Evolutionary conservation across 2,888 invertebrate species (phyloP), one percentile per base, ranked within the genome.

Genomic region (Chaetogeoica ovagalla): DNA sequence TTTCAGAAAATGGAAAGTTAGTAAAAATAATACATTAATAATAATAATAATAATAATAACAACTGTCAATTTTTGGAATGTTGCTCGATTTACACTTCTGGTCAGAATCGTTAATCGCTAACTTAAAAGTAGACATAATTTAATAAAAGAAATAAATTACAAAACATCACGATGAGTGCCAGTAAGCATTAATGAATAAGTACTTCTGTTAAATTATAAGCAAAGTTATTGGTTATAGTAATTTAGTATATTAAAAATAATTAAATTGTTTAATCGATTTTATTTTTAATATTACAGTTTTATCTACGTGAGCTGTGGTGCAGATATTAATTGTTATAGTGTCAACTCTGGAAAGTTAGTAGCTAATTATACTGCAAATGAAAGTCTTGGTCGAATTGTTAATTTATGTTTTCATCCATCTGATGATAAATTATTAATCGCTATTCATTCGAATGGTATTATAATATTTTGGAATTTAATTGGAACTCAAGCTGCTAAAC

Each of bases 281-380:
- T 76, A 63, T 81, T 43, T 65, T 71, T 15, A 39, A 39, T 66
- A 57, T 23, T 43, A 86, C 23, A 93, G 93, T 84, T 88, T 86
- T 82, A 83, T 93, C 15, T 90, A 90, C 84, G 87, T 92, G 69
- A 87, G 90, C 4, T 89, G 89, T 85, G 90, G 89, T 63, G 88
- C 89, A 83, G 85, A 87, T 7, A 87, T 93, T 11, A 88, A 90
- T 83, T 89, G 90, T 1, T 92, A 90, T 84, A 91, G 89, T 83
- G 88, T 90, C 0, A 87, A 87, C 84, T 92, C 92, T 4, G 91
- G 91, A 0, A 90, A 91, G 84, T 87, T 88, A 82, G 90, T 90
- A 37, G 87, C 90, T 23, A 81, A 81, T 37, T 82, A 83, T 5
- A 65, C 90, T 39, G 87, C 89, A 30, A 81, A 82, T 62, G 81